These are phyloP conservation scores for Martes flavigula DNA, from an alignment of 2,797 vertebrate species.

Conservation along the genomic window DNA sequence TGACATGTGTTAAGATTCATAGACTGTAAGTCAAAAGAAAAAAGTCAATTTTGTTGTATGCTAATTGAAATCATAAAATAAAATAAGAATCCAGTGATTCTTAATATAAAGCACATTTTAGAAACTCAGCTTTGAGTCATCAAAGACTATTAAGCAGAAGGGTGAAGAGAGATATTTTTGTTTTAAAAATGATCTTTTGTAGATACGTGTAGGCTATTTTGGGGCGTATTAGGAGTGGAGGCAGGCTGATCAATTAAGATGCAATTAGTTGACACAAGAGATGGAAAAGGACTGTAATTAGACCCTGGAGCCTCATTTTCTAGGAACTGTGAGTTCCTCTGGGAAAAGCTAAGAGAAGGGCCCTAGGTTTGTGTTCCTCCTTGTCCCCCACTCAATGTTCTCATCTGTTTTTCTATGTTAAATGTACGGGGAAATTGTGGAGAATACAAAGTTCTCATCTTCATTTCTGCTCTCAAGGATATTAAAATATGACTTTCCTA, in stretches of 20 bases:
- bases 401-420: neutral
- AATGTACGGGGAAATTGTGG: neutral
- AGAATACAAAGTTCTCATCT: neutral
- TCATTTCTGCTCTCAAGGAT: neutral
- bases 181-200: slow-evolving; percentile 5
- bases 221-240: neutral
- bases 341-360: neutral
- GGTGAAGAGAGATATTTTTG: neutral
- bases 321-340: neutral
- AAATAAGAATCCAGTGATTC: neutral
- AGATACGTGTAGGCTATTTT: neutral
- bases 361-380: neutral
- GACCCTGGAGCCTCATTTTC: slow-evolving; percentile 28
- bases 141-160: neutral
- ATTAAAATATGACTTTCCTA: neutral
- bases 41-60: neutral
- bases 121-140: neutral
- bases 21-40: neutral
- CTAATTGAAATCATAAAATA: neutral
- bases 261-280: slow-evolving; percentile 22
- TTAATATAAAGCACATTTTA: neutral
- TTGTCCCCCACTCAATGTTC: neutral
- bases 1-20: neutral
- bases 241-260: slow-evolving; percentile 4
- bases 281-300: slow-evolving; percentile 22